These are phyloP conservation scores for Aspidiotus destructor DNA, from an alignment of 2,888 invertebrate species.

Conservation along the genomic window DNA sequence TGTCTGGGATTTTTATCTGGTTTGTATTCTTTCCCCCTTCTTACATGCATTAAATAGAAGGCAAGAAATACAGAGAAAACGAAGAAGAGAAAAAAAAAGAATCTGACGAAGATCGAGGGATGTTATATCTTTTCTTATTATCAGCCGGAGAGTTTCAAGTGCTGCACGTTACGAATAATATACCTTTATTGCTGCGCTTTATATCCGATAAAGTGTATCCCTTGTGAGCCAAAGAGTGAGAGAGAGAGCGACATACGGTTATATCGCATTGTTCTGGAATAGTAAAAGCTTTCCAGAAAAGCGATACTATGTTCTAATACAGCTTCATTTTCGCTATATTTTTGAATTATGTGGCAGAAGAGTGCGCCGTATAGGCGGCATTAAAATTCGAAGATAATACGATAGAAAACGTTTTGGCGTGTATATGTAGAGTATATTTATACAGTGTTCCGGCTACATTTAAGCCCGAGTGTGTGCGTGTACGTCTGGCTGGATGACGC, in stretches of 20 bases:
- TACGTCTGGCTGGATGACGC: too few relatives aligned
- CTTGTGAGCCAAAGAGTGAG: slow-evolving; percentile 12
- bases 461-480: too few relatives aligned
- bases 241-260: slow-evolving; percentile 16
- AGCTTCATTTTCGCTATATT: slow-evolving; percentile 29
- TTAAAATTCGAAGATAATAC: slow-evolving; percentile 26
- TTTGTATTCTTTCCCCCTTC: background rate
- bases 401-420: slow-evolving; percentile 14
- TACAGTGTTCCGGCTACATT: too few relatives aligned
- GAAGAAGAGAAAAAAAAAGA: slow-evolving; percentile 3
- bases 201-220: slow-evolving; percentile 30
- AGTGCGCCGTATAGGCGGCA: slow-evolving; percentile 21
- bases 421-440: background rate
- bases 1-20: slow-evolving; percentile 2
- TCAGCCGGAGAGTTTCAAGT: slow-evolving; percentile 26
- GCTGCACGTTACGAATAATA: slow-evolving; percentile 29
- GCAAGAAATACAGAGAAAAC: background rate
- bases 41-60: background rate
- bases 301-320: slow-evolving; percentile 23
- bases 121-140: slow-evolving; percentile 29
- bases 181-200: slow-evolving; percentile 30
- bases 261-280: slow-evolving; percentile 26
- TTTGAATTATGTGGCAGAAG: slow-evolving; percentile 21
- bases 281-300: slow-evolving; percentile 18
- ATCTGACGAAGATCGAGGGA: slow-evolving; percentile 14